phyloP scores from a whole-genome alignment of 2,888 invertebrate species.

The Helleia helle region DNA sequence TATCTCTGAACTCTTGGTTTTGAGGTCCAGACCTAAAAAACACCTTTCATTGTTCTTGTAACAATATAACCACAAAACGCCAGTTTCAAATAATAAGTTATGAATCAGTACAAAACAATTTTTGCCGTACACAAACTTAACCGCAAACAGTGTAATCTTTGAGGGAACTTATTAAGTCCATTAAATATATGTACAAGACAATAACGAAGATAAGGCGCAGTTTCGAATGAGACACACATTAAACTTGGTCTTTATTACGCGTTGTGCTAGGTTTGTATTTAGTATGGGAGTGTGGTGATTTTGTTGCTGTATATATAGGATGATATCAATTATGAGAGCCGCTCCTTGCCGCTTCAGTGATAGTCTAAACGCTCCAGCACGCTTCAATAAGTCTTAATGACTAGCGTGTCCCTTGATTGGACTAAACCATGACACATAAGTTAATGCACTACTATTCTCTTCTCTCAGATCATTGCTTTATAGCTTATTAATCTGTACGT shows the following conservation, averaged over 20 bases:
- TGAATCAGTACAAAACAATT: constrained; percentile 4
- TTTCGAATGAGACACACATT: too few relatives aligned
- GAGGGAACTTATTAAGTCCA: constrained; percentile 19
- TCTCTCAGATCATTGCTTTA: too few relatives aligned
- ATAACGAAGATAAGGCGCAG: neutral
- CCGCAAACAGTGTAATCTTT: constrained; percentile 21
- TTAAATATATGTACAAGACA: constrained; percentile 14
- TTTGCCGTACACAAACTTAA: constrained; percentile 10
- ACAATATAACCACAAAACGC: too few relatives aligned
- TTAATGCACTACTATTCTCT: constrained; percentile 35
- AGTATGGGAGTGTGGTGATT: constrained; percentile 1
- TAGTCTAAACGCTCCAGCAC: constrained; percentile 29
- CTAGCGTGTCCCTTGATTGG: constrained; percentile 26
- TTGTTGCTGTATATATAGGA: constrained; percentile 17
- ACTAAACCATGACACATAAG: constrained; percentile 35
- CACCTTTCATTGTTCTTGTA: too few relatives aligned
- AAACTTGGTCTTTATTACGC: too few relatives aligned
- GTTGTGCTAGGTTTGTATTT: constrained; percentile 5
- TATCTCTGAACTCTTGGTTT: too few relatives aligned
- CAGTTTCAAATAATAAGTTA: neutral
- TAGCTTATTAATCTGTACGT: too few relatives aligned
- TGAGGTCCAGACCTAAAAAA: too few relatives aligned
- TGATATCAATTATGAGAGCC: constrained; percentile 32
- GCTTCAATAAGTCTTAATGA: constrained; percentile 49
- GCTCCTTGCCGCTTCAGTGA: constrained; percentile 41